Percentiles rank a stretch among this genome's conserved stretches.
These are phyloP conservation scores for Neoarius graeffei DNA, from an alignment of 2,113 vertebrate genomes.

Conservation along the genomic window DNA sequence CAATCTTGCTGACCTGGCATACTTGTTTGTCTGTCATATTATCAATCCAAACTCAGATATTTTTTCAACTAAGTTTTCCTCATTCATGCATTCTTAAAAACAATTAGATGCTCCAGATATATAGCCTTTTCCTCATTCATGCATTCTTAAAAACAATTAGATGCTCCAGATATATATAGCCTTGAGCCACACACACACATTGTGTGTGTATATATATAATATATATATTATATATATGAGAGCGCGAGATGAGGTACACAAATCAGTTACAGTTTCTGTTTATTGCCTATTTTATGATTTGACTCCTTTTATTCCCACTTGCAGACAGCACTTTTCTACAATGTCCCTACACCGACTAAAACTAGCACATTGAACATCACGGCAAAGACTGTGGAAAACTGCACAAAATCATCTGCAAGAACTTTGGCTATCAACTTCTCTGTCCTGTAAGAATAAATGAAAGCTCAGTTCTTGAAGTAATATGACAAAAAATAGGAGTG, in stretches of 20 bases:
- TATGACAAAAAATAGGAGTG: neutral
- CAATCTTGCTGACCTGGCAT: neutral
- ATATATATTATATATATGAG: too few relatives aligned
- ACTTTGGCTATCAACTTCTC: neutral
- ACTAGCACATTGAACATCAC: constrained; percentile 41
- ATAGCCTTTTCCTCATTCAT: neutral
- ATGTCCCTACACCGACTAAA: constrained; percentile 61
- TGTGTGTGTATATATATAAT: too few relatives aligned
- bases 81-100: neutral
- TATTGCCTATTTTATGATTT: neutral
- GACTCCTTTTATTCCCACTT: neutral
- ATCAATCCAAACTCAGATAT: neutral
- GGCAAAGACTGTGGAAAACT: constrained; percentile 27
- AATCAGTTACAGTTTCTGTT: neutral
- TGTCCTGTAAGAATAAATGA: constrained; percentile 10
- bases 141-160: neutral
- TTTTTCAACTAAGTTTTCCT: neutral
- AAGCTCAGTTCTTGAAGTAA: neutral
- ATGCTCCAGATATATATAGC: too few relatives aligned
- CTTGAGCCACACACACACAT: too few relatives aligned
- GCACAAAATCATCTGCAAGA: constrained; percentile 36
- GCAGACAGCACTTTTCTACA: constrained; percentile 64
- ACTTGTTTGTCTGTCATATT: constrained; percentile 36
- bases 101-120: neutral
- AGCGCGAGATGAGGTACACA: neutral